These are phyloP conservation scores for Leucophenga montana DNA, from an alignment of 2,888 invertebrate species.

Conservation along the genomic window DNA sequence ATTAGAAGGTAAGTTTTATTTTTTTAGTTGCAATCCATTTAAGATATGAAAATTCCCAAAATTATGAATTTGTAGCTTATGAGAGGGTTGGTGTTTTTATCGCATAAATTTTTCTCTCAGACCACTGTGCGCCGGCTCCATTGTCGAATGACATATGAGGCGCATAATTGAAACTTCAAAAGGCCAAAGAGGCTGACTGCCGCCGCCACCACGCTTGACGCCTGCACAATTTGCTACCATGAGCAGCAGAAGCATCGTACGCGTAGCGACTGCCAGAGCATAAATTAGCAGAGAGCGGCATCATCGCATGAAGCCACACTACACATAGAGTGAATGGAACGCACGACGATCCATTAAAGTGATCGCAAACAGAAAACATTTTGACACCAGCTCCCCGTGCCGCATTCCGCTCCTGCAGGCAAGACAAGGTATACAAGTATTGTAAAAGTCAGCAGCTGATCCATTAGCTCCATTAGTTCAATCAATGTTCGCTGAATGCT, in stretches of 20 bases:
- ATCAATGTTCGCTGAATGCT: neutral
- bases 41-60: too few species aligned
- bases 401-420: neutral
- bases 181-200: constrained; percentile 48
- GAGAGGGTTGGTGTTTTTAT: too few species aligned
- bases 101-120: too few species aligned
- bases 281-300: constrained; percentile 56
- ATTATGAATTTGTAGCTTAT: too few species aligned
- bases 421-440: neutral
- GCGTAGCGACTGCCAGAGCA: constrained; percentile 40
- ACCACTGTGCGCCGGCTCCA: too few species aligned
- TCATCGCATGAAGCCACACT: constrained; percentile 42
- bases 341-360: constrained; percentile 17
- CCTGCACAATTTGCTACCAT: constrained; percentile 16
- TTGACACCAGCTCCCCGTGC: neutral
- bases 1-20: too few species aligned
- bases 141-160: constrained; percentile 64
- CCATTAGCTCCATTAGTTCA: constrained; percentile 20
- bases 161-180: constrained; percentile 69
- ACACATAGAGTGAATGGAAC: neutral
- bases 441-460: constrained; percentile 1
- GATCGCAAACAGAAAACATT: constrained; percentile 12
- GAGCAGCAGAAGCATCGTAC: neutral
- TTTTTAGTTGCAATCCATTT: too few species aligned
- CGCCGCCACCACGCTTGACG: neutral